Evolutionary conservation across 2,888 invertebrate species (phyloP).

Genomic region (Sinhomidia bicolor): DNA sequence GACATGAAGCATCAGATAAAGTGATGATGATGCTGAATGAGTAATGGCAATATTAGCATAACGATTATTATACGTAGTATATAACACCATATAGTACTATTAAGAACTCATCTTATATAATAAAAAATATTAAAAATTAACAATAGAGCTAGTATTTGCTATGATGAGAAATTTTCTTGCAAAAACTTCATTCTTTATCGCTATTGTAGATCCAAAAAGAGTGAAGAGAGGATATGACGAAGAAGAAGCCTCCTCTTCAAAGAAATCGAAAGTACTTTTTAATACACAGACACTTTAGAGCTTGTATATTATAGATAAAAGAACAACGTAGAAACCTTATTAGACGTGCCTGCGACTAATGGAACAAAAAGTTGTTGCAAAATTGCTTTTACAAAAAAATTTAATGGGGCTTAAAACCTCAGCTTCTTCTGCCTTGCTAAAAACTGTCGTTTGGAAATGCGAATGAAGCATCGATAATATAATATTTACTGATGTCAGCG

Average conservation of each 20-base stretch:
- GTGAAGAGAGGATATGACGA: slow-evolving; percentile 30
- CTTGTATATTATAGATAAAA: background rate
- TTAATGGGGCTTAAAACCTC: background rate
- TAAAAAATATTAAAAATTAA: background rate
- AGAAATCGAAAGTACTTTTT: slow-evolving; percentile 63
- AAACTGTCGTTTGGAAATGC: background rate
- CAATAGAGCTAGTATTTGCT: background rate
- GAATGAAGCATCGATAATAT: background rate
- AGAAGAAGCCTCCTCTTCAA: slow-evolving; percentile 30
- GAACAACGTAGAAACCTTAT: background rate
- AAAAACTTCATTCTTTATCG: slow-evolving; percentile 62
- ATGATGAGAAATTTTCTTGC: slow-evolving; percentile 49
- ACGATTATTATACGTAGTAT: background rate
- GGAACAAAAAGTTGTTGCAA: background rate
- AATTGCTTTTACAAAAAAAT: background rate
- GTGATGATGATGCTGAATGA: background rate
- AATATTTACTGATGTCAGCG: background rate
- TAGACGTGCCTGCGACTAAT: background rate
- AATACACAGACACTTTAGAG: background rate
- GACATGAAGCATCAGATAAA: slow-evolving; percentile 3
- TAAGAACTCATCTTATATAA: background rate
- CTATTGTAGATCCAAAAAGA: background rate
- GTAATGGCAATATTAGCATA: background rate
- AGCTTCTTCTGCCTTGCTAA: background rate
- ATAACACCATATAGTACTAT: background rate